Evolutionary conservation across 2,113 vertebrate genomes (phyloP), one percentile per base, ranked within the genome.

Genomic region (Rhabdornis inornatus): DNA sequence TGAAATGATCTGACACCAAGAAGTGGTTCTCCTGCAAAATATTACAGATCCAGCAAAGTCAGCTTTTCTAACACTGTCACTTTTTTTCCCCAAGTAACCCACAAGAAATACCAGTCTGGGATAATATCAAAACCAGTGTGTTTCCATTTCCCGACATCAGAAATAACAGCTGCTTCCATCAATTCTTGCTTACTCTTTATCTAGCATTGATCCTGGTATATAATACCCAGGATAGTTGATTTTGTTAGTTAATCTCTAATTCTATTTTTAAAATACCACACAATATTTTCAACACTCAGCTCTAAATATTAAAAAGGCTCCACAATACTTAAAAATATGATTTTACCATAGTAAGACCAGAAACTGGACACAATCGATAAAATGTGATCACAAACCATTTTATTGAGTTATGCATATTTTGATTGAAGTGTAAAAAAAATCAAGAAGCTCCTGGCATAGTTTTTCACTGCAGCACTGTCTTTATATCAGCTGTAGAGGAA

Each of bases 31-130:
- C 56, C 68, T 86, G 76, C 44, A 94, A 94, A 80, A 75, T 71
- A 85, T 70, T 92, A 90, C 64, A 49, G 44, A 95, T 86, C 44
- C 68, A 95, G 79, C 68, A 90, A 92, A 86, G 64, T 87, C 94
- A 96, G 93, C 75, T 93, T 83, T 84, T 92, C 45, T 57, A 82
- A 39, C 6, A 40, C 28, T 40, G 47, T 47, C 71, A 66, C 31
- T 81, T 40, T 83, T 83, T 87, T 24, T 5, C 15, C 59, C 40
- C 28, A 81, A 66, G 35, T 55, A 91, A 92, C 45, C 44, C 44
- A 71, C 31, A 83, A 81, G 47, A 86, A 91, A n/a, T 83, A 69
- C 19, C 75, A 88, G 28, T n/a, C 52, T 74, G 15, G 39, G 53
- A 71, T 77, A 90, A 72, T 44, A 92, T 19, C 64, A 93, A 90